phyloP scores from a whole-genome alignment of 2,797 vertebrate genomes.

The Arctocebus calabarensis region DNA sequence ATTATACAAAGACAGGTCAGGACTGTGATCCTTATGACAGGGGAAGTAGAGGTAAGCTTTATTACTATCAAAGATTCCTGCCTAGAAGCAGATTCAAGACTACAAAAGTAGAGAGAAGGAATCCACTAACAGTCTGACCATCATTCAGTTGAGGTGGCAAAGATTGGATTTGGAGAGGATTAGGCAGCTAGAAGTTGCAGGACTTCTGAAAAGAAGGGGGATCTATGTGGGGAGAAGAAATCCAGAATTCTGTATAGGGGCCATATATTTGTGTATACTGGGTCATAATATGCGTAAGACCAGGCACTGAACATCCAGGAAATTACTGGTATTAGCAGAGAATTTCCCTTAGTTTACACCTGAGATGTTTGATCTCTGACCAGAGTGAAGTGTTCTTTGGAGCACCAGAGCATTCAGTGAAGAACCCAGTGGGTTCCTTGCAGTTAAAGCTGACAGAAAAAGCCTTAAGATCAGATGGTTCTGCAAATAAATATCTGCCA shows the following conservation, averaged over 20 bases:
- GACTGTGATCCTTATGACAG: not conserved
- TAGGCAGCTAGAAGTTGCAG: not conserved
- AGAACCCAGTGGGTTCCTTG: not conserved
- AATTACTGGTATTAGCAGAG: not conserved
- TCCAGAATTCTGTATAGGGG: not conserved
- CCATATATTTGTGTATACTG: not conserved
- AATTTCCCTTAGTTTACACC: not conserved
- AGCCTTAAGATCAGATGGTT: not conserved
- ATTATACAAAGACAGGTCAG: not conserved
- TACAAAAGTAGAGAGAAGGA: not conserved
- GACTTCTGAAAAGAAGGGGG: not conserved
- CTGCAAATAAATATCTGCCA: not conserved
- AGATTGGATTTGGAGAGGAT: not conserved
- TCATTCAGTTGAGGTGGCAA: not conserved
- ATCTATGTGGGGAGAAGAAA: not conserved
- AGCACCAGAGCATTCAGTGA: not conserved
- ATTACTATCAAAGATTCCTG: not conserved
- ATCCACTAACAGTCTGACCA: not conserved
- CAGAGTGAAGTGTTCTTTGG: conserved; percentile 34
- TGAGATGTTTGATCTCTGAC: not conserved
- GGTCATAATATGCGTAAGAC: not conserved
- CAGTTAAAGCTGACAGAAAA: conserved; percentile 6
- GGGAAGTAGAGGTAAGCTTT: not conserved
- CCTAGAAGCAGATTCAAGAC: not conserved
- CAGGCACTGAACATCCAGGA: not conserved